Conservation (phyloP, 2,888 invertebrate genomes). For the Colostygia pectinataria region DNA sequence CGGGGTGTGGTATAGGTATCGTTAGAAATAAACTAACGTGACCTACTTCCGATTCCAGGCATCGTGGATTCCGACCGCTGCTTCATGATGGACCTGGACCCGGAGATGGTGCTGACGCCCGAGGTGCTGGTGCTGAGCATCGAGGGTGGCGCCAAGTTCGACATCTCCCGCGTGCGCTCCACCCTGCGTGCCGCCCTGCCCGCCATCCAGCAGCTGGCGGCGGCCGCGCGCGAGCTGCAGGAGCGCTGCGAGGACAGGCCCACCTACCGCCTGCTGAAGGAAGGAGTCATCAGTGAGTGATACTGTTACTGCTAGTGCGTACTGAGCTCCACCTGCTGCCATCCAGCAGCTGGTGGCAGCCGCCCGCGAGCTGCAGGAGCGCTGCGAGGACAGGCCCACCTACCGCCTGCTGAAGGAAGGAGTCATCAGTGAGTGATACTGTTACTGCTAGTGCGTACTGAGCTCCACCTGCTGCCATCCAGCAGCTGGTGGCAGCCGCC, state of each 20-base stretch:
- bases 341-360: no score
- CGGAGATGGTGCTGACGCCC: conserved; percentile 89
- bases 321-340: no score
- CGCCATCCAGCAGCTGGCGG: conserved; percentile 23
- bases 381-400: no score
- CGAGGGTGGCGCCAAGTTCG: conserved; percentile 90
- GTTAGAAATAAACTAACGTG: no score
- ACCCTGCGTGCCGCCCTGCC: conserved; percentile 90
- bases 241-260: conserved; percentile 84
- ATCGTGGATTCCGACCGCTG: conserved; percentile 93
- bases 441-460: no score
- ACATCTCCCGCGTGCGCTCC: conserved; percentile 88
- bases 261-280: conserved; percentile 88
- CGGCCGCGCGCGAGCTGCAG: conserved; percentile 32
- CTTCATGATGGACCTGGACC: conserved; percentile 95
- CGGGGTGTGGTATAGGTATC: no score
- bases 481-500: no score
- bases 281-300: conserved; percentile 83
- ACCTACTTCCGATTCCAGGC: conserved; percentile 63
- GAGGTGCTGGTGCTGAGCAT: conserved; percentile 74
- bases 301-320: no score
- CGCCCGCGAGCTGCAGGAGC: no score
- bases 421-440: no score
- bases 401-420: no score
- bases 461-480: no score